Base-by-base conservation (phyloP, 2,888 invertebrate genomes). In the Oscheius sp. region DNA sequence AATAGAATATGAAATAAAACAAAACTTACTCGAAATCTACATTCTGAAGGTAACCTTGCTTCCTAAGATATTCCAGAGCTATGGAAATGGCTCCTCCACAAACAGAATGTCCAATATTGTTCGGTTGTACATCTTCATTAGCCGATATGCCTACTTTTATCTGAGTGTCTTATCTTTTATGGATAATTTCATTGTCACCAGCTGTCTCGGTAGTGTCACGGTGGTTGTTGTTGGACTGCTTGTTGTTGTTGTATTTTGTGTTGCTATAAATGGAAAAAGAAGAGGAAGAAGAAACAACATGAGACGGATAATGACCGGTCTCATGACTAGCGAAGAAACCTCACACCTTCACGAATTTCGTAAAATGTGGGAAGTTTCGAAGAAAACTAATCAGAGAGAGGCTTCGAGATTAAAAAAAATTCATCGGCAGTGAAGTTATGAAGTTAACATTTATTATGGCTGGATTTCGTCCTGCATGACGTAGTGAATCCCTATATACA, bases 71-170 rank as follows among this genome's bases (percentile, higher is more conserved):
- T 5, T 74, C 70, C 1, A 74, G 59, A n/a, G 70, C 71, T 47
- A 74, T 2, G 5, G 69, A 67, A 20, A 74, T 70, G 1, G 74
- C 74, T 14, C 74, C 74, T 14, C 74, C 74, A 22, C 70, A 65
- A 22, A 51, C 38, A 0, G 71, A 62, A 56, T 62, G 72, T 1
- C 74, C 74, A 24, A 74, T 70, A 14, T 45, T 67, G 6, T 14
- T 20, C 9, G 24, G 20, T 33, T 57, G 47, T 4, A 45, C 30
- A 6, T 22, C 8, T 45, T 67, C 67, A 4, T 20, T 32, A 2
- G 57, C 67, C 14, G 67, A 57, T 14, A 67, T 22, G 14, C 67
- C 67, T 5, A 67, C 50, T 24, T 26, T 59, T 17, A 67, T 36
- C 67, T 67, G 49, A 45, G 36, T 8, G 36, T 41, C 12, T 12